These are phyloP conservation scores for Nudaria mundana DNA, from an alignment of 2,888 invertebrate species.

Conservation along the genomic window DNA sequence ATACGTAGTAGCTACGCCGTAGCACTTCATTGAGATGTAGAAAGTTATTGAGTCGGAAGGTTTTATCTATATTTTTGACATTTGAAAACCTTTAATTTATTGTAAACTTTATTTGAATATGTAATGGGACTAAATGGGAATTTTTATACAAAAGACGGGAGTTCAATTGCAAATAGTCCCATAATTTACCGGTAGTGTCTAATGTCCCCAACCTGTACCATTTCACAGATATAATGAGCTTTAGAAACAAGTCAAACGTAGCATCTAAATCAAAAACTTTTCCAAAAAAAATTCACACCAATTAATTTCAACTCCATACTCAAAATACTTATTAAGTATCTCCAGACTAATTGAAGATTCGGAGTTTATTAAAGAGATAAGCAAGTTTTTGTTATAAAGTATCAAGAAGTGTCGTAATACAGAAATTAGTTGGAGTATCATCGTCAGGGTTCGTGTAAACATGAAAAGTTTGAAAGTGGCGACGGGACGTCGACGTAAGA, in stretches of 20 bases:
- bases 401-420: conserved; percentile 67
- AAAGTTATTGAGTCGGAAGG: no score
- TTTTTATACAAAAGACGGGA: no score
- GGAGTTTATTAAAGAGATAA: conserved; percentile 53
- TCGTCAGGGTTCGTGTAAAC: conserved; percentile 62
- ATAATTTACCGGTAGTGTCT: conserved; percentile 30
- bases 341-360: conserved; percentile 46
- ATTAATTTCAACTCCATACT: conserved; percentile 37
- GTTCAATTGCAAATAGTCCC: conserved; percentile 22
- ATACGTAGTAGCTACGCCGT: conserved; percentile 34
- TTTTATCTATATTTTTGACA: no score
- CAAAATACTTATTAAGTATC: conserved; percentile 28
- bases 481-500: conserved; percentile 8
- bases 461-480: conserved; percentile 64
- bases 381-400: conserved; percentile 66
- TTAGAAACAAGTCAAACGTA: conserved; percentile 30
- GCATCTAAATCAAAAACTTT: conserved; percentile 34
- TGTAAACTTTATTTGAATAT: no score
- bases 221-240: conserved; percentile 34
- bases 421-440: conserved; percentile 68
- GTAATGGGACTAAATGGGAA: no score
- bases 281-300: conserved; percentile 33
- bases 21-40: conserved; percentile 14
- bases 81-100: no score
- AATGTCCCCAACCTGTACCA: conserved; percentile 26